These are phyloP conservation scores for Gortyna flavago DNA, from an alignment of 2,888 invertebrate species.

Conservation along the genomic window DNA sequence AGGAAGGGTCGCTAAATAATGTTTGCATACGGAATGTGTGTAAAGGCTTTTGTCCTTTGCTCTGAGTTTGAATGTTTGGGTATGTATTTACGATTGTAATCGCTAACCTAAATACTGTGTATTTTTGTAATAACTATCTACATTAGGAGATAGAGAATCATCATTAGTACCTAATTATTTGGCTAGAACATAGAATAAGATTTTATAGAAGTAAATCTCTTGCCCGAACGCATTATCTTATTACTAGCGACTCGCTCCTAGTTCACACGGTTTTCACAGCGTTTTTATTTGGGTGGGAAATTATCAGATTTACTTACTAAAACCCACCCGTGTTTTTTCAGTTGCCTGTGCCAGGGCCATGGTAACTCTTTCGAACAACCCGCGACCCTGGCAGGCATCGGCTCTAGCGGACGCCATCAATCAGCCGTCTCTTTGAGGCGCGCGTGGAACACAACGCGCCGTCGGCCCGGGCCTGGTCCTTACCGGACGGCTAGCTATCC, in stretches of 20 bases:
- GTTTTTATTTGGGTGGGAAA: too few species aligned
- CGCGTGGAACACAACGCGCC: too few species aligned
- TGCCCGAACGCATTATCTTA: not conserved
- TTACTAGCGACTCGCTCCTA: not conserved
- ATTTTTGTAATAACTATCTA: constrained; percentile 10
- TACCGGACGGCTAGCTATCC: too few species aligned
- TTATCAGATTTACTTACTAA: too few species aligned
- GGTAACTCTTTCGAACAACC: too few species aligned
- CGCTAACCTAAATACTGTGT: not conserved
- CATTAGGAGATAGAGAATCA: constrained; percentile 15
- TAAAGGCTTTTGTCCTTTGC: constrained; percentile 15
- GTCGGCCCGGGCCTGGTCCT: too few species aligned
- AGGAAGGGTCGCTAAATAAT: constrained; percentile 5
- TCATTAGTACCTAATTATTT: constrained; percentile 11
- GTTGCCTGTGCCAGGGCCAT: too few species aligned
- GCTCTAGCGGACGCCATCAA: too few species aligned
- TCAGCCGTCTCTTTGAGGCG: too few species aligned
- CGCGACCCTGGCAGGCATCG: too few species aligned
- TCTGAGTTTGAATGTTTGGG: constrained; percentile 22
- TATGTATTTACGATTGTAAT: constrained; percentile 27
- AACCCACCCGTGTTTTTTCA: too few species aligned
- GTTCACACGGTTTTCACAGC: too few species aligned
- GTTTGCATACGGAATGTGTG: not conserved
- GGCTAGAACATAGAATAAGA: not conserved
- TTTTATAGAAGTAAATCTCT: not conserved